Conservation (phyloP, 2,113 vertebrate genomes). For the Brachyhypopomus gauderio region DNA sequence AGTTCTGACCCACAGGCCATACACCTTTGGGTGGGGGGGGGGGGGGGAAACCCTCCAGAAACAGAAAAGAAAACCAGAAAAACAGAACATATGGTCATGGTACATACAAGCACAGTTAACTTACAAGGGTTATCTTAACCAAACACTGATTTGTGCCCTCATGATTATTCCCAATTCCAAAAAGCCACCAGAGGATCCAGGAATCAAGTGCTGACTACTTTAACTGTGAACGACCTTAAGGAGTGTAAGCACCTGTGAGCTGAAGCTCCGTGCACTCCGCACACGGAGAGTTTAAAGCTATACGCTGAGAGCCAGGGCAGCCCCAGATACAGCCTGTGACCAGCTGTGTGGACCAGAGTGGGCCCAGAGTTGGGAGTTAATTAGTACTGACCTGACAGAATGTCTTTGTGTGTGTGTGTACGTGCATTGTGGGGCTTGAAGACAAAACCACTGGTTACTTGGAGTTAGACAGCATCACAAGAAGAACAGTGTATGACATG, state of each 20-base stretch:
- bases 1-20: constrained; percentile 15
- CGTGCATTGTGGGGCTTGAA: not conserved
- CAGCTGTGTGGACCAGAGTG: constrained; percentile 48
- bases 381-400: constrained; percentile 64
- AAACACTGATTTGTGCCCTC: constrained; percentile 1
- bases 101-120: not conserved
- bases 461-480: not conserved
- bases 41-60: too few species aligned
- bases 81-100: not conserved
- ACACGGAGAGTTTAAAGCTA: not conserved
- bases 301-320: constrained; percentile 10
- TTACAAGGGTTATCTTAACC: not conserved
- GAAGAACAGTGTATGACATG: constrained; percentile 20
- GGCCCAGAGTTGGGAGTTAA: constrained; percentile 59
- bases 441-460: constrained; percentile 4
- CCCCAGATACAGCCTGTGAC: constrained; percentile 51
- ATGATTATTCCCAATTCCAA: not conserved
- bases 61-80: not conserved
- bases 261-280: not conserved
- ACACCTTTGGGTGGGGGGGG: not conserved
- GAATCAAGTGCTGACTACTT: constrained; percentile 7
- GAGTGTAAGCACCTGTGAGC: not conserved
- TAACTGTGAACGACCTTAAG: not conserved
- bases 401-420: constrained; percentile 15
- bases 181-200: not conserved